Evolutionary conservation across 2,113 vertebrate genomes (phyloP).

Genomic region (Aptenodytes patagonicus): DNA sequence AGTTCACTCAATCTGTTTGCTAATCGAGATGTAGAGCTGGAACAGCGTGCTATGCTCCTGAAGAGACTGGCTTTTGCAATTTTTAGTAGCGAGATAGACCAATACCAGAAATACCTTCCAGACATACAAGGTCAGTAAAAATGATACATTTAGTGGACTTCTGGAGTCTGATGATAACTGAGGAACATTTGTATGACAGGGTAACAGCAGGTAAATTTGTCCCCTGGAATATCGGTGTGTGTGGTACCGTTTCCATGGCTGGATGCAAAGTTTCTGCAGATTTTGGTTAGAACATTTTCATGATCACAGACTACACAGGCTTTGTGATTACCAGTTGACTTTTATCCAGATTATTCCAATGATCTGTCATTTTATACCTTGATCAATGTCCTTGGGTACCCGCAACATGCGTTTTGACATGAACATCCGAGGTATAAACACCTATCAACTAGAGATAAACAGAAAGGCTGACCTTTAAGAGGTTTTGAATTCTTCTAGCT

Average conservation of each 20-base stretch:
- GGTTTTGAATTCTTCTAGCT: background rate
- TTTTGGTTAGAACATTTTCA: background rate
- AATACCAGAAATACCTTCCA: slow-evolving; percentile 97
- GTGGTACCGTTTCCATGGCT: rapidly evolving
- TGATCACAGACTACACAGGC: rapidly evolving
- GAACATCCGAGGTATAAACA: background rate
- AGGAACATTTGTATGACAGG: background rate
- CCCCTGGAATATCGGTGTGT: background rate
- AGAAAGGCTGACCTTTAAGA: background rate
- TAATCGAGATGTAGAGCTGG: slow-evolving; percentile 93
- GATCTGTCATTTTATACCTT: background rate
- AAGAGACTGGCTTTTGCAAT: slow-evolving; percentile 97
- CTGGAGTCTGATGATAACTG: background rate
- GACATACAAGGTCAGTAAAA: slow-evolving; percentile 85
- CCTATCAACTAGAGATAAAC: background rate
- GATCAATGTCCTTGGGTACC: background rate
- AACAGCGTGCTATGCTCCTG: slow-evolving; percentile 97
- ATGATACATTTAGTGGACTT: background rate
- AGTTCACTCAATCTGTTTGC: slow-evolving; percentile 96
- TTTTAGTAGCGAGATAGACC: slow-evolving; percentile 97
- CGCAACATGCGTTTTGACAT: background rate
- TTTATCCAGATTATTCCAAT: background rate
- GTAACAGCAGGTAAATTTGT: background rate
- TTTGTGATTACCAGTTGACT: background rate
- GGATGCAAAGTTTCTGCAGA: background rate